Base-by-base conservation (phyloP, 2,888 invertebrate species). In the Hipparchia semele region DNA sequence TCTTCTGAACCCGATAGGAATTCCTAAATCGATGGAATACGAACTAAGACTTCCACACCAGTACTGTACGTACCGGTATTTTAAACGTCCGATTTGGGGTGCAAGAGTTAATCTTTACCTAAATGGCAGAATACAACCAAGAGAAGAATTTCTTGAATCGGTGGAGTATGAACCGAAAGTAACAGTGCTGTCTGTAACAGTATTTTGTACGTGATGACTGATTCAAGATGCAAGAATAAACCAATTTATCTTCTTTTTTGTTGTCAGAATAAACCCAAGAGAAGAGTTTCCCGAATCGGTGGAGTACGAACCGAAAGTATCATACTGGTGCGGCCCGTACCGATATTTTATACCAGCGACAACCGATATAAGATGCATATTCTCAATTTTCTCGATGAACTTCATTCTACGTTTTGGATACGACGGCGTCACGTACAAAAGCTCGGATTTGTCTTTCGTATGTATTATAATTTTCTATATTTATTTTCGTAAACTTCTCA, bases 361-460 rank as follows among this genome's bases (percentile, higher is more conserved):
- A 0, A 92, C 92, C 0, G 93, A 93, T 81, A 89, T 94, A 6
- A 81, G 93, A 6, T 94, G 93, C 72, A 88, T 94, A 70, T 94
- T 94, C 87, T 90, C 90, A n/a, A 90, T 93, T 12, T 92, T 93
- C 80, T 86, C 92, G 7, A 93, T 93, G 93, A 93, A 93, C 80
- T 94, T 94, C 76, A 83, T 93, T 8, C 86, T 94, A 71, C 79
- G 92, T 0, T 93, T 93, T 69, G 93, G 91, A 0, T 92, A 92
- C 73, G 94, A 93, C 56, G 94, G 93, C 1, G 92, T 93, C 73
- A 91, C 87, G 0, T 94, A 93, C 61, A 92, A 92, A 79, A 92
- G 90, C 79, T 91, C 91, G 0, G 93, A 93, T 73, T 78, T 94
- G 7, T 86, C 90, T 0, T 93, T 94, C 75, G 93, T 94, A 64